These are phyloP conservation scores for Eidolon helvum DNA, from an alignment of 2,113 vertebrate genomes.

Conservation along the genomic window DNA sequence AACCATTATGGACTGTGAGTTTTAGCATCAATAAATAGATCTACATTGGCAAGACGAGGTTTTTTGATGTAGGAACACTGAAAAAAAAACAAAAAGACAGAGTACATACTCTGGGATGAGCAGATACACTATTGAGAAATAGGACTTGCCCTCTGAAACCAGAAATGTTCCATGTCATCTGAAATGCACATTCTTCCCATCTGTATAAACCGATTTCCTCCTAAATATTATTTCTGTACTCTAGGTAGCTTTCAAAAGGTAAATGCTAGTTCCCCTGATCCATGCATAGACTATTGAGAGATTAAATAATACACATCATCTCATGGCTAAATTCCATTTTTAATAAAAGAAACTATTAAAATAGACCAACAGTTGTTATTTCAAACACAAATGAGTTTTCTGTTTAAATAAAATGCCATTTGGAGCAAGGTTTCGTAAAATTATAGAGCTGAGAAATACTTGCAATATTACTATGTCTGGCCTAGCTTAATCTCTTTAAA, in stretches of 20 bases:
- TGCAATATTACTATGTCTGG: neutral
- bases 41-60: neutral
- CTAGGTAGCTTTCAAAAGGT: neutral
- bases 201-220: neutral
- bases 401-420: slow-evolving; percentile 25
- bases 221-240: neutral
- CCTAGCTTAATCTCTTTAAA: neutral
- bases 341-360: neutral
- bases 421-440: slow-evolving; percentile 19
- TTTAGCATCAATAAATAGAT: neutral
- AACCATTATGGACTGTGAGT: neutral
- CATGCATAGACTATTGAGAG: neutral
- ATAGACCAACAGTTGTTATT: neutral
- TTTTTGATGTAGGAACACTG: neutral
- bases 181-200: slow-evolving; percentile 19
- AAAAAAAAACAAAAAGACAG: neutral
- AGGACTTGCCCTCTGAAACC: neutral
- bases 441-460: neutral
- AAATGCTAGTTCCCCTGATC: neutral
- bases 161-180: neutral
- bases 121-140: neutral
- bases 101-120: neutral
- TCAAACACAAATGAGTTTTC: neutral
- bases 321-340: neutral
- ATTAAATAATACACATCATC: neutral